Evolutionary conservation across 2,797 vertebrate genomes (phyloP), one percentile per base, ranked within the genome.

Genomic region (Sebastes kiyomatsui): DNA sequence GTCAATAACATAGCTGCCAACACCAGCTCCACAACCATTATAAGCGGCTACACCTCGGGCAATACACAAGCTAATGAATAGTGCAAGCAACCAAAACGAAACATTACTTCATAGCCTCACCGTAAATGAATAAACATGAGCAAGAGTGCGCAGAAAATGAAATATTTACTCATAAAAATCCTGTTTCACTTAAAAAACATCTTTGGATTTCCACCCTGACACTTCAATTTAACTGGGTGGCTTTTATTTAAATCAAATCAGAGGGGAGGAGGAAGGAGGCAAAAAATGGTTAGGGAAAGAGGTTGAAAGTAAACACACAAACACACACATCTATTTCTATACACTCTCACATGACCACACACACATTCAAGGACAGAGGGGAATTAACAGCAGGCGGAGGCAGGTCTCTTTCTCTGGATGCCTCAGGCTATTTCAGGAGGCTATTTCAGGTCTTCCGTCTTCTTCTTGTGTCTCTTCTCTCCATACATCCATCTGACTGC

Each of bases 91-190:
- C 83, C 89, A 86, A 93, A 93, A 84, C 80, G 68, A 84, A 90
- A 87, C 80, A 82, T 84, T 88, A 83, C 88, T 93, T 85, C 81
- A 81, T 83, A 69, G 79, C 77, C 33, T 75, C 18, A 38, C 75
- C 61, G 62, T 69, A 88, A 92, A 94, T 90, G 91, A 95, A 94
- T 90, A 90, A 87, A 92, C 88, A 93, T 93, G 88, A 93, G 85
- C 14, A 73, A 77, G 76, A 76, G 77, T 33, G 76, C 42, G 74
- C 66, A 52, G 81, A 81, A 81, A 91, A 88, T 80, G 49, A 91
- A 92, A 92, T 90, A 86, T 93, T 93, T 86, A 86, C 81, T 88
- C 84, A 38, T 88, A 82, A 83, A 75, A 87, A 78, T 83, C 76
- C 82, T 60, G 82, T 88, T 90, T 91, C 85, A 84, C 84, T 91